Percentiles rank a stretch among this genome's conserved stretches.
phyloP scores from a whole-genome alignment of 2,797 vertebrate genomes.

The Antrozous pallidus region DNA sequence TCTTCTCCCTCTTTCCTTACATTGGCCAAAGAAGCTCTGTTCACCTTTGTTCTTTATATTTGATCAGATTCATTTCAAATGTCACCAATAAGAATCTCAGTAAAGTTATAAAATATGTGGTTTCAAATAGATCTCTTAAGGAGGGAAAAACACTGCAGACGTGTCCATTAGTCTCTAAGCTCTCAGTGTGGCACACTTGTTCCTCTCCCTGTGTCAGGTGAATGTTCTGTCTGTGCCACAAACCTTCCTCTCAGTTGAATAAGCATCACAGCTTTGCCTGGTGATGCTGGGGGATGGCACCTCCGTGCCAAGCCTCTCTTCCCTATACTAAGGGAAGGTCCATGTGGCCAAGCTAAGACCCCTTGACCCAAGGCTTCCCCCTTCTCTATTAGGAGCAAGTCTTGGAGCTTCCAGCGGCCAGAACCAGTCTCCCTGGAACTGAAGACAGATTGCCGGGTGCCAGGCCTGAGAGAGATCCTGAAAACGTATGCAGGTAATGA shows the following conservation, averaged over 20 bases:
- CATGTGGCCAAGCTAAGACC: not conserved
- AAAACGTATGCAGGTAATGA: slow-evolving; percentile 48
- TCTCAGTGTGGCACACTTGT: not conserved
- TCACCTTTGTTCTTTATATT: not conserved
- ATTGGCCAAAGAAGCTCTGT: not conserved
- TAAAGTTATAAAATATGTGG: not conserved
- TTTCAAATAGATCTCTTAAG: not conserved
- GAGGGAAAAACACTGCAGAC: not conserved
- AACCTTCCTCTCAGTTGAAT: not conserved
- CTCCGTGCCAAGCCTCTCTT: not conserved
- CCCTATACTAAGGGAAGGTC: not conserved
- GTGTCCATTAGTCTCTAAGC: not conserved
- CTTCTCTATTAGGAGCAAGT: slow-evolving; percentile 43
- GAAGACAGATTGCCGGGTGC: slow-evolving; percentile 53
- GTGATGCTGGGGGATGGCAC: not conserved
- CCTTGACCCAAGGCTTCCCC: not conserved
- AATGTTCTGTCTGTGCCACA: not conserved
- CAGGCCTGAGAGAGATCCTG: slow-evolving; percentile 53
- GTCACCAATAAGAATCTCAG: not conserved
- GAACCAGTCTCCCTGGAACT: slow-evolving; percentile 54
- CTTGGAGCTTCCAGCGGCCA: slow-evolving; percentile 54
- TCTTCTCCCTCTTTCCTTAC: not conserved
- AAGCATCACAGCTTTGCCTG: not conserved
- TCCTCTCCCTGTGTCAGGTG: not conserved
- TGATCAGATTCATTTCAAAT: not conserved